Conservation (phyloP, 2,113 vertebrate species). For the Aleadryas rufinucha region DNA sequence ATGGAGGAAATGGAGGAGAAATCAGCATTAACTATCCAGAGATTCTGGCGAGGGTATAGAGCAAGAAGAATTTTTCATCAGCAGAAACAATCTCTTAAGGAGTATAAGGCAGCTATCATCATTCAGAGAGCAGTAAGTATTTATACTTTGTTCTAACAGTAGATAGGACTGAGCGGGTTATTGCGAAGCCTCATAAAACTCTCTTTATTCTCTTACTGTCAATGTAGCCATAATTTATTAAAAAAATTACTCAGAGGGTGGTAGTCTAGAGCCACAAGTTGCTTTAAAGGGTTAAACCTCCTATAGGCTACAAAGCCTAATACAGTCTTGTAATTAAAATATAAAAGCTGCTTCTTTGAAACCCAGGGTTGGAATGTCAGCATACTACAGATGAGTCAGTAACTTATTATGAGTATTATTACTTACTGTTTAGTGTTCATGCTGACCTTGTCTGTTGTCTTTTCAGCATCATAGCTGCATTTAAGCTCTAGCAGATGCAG, state of each 20-base stretch:
- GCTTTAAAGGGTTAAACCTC: not conserved
- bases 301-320: not conserved
- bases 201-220: not conserved
- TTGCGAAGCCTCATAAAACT: not conserved
- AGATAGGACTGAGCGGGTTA: not conserved
- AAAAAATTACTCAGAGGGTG: not conserved
- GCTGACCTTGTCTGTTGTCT: not conserved
- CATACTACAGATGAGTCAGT: not conserved
- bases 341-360: not conserved
- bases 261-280: not conserved
- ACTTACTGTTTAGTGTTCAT: not conserved
- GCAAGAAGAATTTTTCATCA: conserved; percentile 77
- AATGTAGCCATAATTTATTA: not conserved
- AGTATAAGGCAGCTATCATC: conserved; percentile 80
- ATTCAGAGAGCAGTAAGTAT: conserved; percentile 88
- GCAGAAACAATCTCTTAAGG: conserved; percentile 69
- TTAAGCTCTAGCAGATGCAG: not conserved
- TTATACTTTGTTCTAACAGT: not conserved
- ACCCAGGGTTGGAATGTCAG: not conserved
- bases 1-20: conserved; percentile 81
- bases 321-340: not conserved
- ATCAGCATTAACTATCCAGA: conserved; percentile 89
- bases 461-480: not conserved
- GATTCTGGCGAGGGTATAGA: conserved; percentile 85
- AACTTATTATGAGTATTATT: not conserved